phyloP scores from a whole-genome alignment of 2,113 vertebrate genomes.

The Eurystomus gularis region DNA sequence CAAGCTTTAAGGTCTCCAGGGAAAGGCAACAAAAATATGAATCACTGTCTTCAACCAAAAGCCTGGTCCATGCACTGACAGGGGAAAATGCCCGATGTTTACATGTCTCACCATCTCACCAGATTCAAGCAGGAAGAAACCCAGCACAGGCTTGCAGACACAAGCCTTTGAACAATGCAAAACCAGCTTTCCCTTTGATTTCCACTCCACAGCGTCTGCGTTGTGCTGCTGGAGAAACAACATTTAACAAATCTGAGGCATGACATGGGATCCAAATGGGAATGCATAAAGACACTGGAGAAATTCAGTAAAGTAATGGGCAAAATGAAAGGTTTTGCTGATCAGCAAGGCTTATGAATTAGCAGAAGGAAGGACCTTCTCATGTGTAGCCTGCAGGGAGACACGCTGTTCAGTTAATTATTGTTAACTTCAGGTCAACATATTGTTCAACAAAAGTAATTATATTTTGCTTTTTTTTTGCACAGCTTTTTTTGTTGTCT shows the following conservation, averaged over 20 bases:
- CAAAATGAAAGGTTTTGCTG: neutral
- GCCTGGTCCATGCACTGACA: neutral
- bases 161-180: neutral
- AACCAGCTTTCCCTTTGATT: neutral
- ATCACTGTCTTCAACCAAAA: neutral
- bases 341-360: neutral
- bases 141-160: neutral
- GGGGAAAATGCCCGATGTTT: neutral
- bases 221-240: neutral
- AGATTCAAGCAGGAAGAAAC: neutral
- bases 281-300: neutral
- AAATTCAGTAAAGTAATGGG: neutral
- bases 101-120: neutral
- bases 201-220: neutral
- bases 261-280: neutral
- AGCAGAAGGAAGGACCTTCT: neutral
- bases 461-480: neutral
- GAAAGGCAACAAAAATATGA: neutral
- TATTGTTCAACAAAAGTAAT: neutral
- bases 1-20: neutral
- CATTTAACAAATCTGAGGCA: neutral
- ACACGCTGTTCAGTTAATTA: neutral
- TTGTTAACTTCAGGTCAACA: neutral
- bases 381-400: neutral
- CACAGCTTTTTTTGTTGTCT: neutral